A percentile compares a stretch with the other conserved stretches of the same genome.
Conservation (phyloP, 64 coral and sea anemone genomes). For the Montipora capricornis region DNA sequence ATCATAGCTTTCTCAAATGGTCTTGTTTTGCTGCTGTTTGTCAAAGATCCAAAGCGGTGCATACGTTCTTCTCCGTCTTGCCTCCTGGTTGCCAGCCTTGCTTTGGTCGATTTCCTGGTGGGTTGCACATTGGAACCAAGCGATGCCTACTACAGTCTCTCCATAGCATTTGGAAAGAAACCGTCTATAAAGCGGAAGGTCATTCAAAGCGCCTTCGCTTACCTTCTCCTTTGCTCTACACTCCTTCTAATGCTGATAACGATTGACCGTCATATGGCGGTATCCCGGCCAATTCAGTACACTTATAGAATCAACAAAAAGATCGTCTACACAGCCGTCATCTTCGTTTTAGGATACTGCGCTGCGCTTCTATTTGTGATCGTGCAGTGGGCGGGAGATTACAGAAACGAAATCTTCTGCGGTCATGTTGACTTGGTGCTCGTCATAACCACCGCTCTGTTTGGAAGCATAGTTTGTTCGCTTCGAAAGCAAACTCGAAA, state of each 20-base stretch:
- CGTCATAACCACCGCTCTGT: conserved; percentile 61
- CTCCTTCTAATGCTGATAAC: conserved; percentile 74
- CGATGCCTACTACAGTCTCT: conserved; percentile 66
- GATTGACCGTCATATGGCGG: conserved; percentile 61
- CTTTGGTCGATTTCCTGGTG: conserved; percentile 76
- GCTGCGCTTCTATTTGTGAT: conserved; percentile 39
- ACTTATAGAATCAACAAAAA: conserved; percentile 48
- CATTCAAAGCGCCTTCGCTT: conserved; percentile 73
- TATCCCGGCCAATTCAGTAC: conserved; percentile 67
- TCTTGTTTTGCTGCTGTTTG: conserved; percentile 65
- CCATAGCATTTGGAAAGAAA: not conserved
- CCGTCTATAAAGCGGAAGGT: conserved; percentile 47
- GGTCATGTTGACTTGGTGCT: conserved; percentile 72
- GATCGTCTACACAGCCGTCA: conserved; percentile 30
- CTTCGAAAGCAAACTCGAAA: conserved; percentile 55
- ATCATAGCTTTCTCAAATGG: conserved; percentile 66
- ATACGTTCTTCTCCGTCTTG: conserved; percentile 75
- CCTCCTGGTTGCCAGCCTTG: conserved; percentile 66
- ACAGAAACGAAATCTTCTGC: conserved; percentile 83
- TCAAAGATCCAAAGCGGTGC: conserved; percentile 71
- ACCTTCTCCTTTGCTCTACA: conserved; percentile 65
- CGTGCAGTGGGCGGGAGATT: conserved; percentile 24
- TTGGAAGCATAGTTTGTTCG: conserved; percentile 44
- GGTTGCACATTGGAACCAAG: conserved; percentile 65
- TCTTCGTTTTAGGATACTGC: conserved; percentile 71